phyloP scores from a whole-genome alignment of 2,888 invertebrate genomes.

The Ormyrus nitidulus region DNA sequence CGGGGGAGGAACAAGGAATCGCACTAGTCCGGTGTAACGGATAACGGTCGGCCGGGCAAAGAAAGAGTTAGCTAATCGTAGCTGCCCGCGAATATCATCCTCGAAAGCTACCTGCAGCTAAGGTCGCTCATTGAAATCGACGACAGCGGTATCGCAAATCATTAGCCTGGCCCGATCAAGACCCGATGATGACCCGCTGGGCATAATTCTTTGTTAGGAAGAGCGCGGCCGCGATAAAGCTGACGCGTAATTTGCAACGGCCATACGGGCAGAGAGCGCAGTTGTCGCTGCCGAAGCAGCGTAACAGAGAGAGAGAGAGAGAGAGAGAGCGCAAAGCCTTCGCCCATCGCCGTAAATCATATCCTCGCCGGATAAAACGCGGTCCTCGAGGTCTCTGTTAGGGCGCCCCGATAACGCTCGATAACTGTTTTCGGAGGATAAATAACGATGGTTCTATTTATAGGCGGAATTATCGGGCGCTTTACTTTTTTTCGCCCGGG shows the following conservation, averaged over 20 bases:
- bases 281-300: neutral
- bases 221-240: constrained; percentile 58
- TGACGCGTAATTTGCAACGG: constrained; percentile 59
- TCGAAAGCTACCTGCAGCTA: too few species aligned
- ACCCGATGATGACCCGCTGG: constrained; percentile 2
- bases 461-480: constrained; percentile 49
- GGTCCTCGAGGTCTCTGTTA: constrained; percentile 49
- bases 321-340: neutral
- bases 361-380: constrained; percentile 55
- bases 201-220: constrained; percentile 53
- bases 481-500: constrained; percentile 27
- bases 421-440: constrained; percentile 51
- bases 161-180: constrained; percentile 13
- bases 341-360: constrained; percentile 50
- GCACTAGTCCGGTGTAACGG: constrained; percentile 46
- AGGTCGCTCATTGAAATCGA: neutral
- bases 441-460: constrained; percentile 53
- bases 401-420: constrained; percentile 20
- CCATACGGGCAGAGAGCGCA: neutral
- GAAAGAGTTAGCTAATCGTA: neutral
- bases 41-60: constrained; percentile 34
- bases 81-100: neutral
- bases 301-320: constrained; percentile 2
- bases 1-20: constrained; percentile 36
- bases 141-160: neutral